Conservation (phyloP, 2,888 invertebrate genomes). For the Lamproptera curius region DNA sequence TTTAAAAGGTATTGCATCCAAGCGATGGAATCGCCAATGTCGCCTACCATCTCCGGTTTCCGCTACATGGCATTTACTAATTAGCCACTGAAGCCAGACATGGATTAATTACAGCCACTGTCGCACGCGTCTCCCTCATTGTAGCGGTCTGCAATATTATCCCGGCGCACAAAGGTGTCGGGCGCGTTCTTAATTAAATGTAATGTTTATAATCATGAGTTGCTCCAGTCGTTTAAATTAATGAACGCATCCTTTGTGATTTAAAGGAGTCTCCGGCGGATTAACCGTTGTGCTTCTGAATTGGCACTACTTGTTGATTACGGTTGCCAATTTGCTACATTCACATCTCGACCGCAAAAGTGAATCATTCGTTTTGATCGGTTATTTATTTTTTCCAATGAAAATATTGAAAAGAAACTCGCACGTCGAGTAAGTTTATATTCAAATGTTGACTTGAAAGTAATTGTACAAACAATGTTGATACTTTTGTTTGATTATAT, state of each 20-base stretch:
- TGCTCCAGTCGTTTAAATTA: conserved; percentile 44
- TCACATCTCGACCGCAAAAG: background rate
- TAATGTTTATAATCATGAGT: conserved; percentile 49
- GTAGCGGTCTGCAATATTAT: conserved; percentile 46
- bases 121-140: conserved; percentile 40
- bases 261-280: conserved; percentile 32
- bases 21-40: conserved; percentile 54
- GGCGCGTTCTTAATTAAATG: conserved; percentile 61
- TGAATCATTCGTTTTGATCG: background rate
- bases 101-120: conserved; percentile 66
- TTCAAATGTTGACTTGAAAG: too few relatives aligned
- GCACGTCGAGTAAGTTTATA: too few relatives aligned
- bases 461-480: too few relatives aligned
- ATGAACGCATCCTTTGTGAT: conserved; percentile 45
- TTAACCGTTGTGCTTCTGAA: conserved; percentile 30
- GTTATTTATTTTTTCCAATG: background rate
- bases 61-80: conserved; percentile 62
- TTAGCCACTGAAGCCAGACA: conserved; percentile 65
- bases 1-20: background rate
- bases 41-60: conserved; percentile 67
- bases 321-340: background rate
- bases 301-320: conserved; percentile 14
- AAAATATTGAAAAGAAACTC: too few relatives aligned
- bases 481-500: too few relatives aligned
- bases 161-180: conserved; percentile 54